phyloP scores from a whole-genome alignment of 1,140 invertebrate species.

The Drosophila funebris region DNA sequence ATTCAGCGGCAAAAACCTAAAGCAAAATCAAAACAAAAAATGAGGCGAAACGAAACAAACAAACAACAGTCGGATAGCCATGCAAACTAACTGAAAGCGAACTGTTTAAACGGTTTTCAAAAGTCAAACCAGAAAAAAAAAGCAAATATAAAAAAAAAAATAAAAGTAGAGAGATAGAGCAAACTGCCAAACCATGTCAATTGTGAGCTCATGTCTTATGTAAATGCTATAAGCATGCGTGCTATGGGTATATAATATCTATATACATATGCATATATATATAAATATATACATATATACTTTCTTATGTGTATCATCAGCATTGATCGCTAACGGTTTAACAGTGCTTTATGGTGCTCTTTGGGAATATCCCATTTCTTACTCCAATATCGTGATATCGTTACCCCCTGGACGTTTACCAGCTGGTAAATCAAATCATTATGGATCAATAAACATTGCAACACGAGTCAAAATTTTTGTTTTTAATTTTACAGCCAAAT shows the following conservation, averaged over 20 bases:
- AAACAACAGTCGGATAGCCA: constrained; percentile 17
- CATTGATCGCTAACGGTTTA: constrained; percentile 15
- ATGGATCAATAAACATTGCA: constrained; percentile 32
- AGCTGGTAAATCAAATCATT: constrained; percentile 64
- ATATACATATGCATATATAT: not conserved
- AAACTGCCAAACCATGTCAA: constrained; percentile 50
- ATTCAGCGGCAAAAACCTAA: constrained; percentile 27
- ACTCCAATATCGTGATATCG: constrained; percentile 2
- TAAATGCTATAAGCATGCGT: constrained; percentile 48
- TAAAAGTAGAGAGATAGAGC: constrained; percentile 14
- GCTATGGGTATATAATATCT: constrained; percentile 44
- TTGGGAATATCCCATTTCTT: constrained; percentile 2
- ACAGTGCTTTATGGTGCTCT: not conserved
- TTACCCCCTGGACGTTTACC: not conserved
- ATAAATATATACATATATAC: not conserved
- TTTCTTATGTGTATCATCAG: not conserved
- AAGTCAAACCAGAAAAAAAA: constrained; percentile 41
- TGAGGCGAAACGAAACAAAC: constrained; percentile 2
- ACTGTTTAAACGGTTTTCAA: constrained; percentile 52
- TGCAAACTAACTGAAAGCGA: constrained; percentile 22
- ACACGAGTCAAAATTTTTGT: constrained; percentile 16
- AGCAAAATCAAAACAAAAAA: constrained; percentile 2
- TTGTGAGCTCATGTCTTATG: constrained; percentile 49
- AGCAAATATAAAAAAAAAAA: constrained; percentile 29
- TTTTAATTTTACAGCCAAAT: constrained; percentile 46